Evolutionary conservation across 2,797 vertebrate genomes (phyloP), one percentile per base, ranked within the genome.

Genomic region (Rhadinocentrus ornatus): DNA sequence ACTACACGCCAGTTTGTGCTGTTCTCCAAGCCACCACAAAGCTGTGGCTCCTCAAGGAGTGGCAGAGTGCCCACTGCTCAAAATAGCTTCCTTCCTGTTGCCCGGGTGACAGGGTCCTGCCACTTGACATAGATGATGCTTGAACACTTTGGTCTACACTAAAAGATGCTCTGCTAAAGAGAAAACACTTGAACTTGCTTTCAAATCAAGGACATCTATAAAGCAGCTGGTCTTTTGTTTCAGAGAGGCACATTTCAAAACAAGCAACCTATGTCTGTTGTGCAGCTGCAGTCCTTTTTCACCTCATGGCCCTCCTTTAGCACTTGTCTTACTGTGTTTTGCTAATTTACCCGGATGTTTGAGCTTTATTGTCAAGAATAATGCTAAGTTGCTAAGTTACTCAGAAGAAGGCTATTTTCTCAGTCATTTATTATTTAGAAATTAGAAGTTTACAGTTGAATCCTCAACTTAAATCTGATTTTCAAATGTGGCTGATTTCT

Each of bases 31-130:
- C 69, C 66, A 31, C 60, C 69, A 54, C 55, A 54, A 76, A 78
- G 77, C 76, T 24, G 67, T 35, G 74, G 86, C 78, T 83, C 81
- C 82, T 69, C 61, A 76, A 87, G 67, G 82, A 75, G 84, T 87
- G 90, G 90, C 86, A 88, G 54, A 57, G 65, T 81, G 89, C 83
- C 89, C 82, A 55, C 15, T 1, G 80, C 92, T 90, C 75, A 91
- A 93, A 94, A 95, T 95, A 94, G 89, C 92, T 93, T 86, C 87
- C 75, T 86, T 82, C 89, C 80, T 83, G 93, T 94, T 94, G 91
- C 93, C 90, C 67, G 79, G 93, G 93, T 82, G 89, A 94, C 92
- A 61, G 70, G 87, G 91, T 92, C 85, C 89, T 59, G 65, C 82
- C 78, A 88, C 88, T 88, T 82, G 77, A 85, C 80, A 78, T 65